Percentiles rank a stretch among this genome's conserved stretches.
These are phyloP conservation scores for Pachycephala philippinensis DNA, from an alignment of 2,113 vertebrate species.

Conservation along the genomic window DNA sequence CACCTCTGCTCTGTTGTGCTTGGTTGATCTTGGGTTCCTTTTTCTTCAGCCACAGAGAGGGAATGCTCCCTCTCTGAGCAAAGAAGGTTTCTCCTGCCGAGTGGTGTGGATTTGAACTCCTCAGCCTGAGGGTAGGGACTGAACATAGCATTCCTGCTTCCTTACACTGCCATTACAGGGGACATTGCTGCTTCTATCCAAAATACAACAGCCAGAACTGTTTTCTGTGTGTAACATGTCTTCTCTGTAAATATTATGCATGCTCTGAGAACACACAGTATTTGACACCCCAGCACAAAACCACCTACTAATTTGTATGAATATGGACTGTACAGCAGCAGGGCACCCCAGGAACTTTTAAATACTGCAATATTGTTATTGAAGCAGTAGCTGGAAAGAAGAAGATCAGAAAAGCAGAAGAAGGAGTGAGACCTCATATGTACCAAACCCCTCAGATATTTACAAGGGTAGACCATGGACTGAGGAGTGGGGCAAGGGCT, in stretches of 20 bases:
- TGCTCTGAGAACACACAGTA: neutral
- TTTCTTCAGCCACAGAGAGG: neutral
- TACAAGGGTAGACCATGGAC: neutral
- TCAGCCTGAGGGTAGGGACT: neutral
- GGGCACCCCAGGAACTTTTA: neutral
- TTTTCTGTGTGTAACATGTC: neutral
- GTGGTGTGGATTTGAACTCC: neutral
- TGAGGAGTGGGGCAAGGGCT: rapidly evolving
- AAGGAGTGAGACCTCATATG: neutral
- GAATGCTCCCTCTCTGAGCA: neutral
- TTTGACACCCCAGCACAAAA: neutral
- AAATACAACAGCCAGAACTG: neutral
- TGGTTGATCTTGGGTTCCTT: neutral
- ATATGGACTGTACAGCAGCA: neutral
- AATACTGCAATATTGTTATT: neutral
- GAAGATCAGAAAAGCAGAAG: neutral
- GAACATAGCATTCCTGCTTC: neutral
- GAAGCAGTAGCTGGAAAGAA: neutral
- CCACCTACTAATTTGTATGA: neutral
- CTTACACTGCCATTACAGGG: neutral
- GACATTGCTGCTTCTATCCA: neutral
- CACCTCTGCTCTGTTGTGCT: neutral
- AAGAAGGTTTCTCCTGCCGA: neutral
- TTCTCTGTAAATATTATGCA: neutral
- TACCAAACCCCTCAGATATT: neutral